Evolutionary conservation across 2,888 invertebrate genomes (phyloP), one percentile per base, ranked within the genome.

Genomic region (Hybos culiciformis): DNA sequence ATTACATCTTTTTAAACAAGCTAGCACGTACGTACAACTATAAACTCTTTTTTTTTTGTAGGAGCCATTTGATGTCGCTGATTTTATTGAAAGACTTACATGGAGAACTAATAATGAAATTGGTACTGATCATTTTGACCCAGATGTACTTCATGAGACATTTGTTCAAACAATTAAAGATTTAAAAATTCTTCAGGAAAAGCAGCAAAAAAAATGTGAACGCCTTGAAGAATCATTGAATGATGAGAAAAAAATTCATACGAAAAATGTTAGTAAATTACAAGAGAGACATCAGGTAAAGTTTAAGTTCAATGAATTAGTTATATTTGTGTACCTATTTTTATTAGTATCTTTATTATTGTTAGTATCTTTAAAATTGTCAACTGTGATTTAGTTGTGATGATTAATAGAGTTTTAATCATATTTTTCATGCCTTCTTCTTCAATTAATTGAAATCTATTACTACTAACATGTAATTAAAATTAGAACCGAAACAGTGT

Each of bases 11-110:
- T n/a, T n/a, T n/a, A n/a, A n/a, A n/a, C n/a, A n/a, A n/a, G n/a
- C n/a, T n/a, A n/a, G n/a, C 8, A 42, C 12, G 19, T 4, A 21
- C n/a, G 11, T 20, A n/a, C 21, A 37, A 15, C 2, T 32, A 9
- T 23, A 7, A 24, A n/a, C 32, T 23, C 21, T 40, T 12, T 14
- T 14, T 8, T 17, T n/a, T 14, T 64, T 67, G 43, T 55, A 97
- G 91, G 94, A 94, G 60, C 91, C 94, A 0, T 97, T 96, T 62
- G 91, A 94, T 70, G 83, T 93, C 11, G 90, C 92, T 58, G 96
- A 96, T 62, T 97, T 97, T 70, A 93, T 98, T 2, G 97, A 98
- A 63, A 75, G 94, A 43, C 72, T 97, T 58, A 96, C 96, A 31
- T 91, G 96, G 81, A 76, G 93, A 53, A 88, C 92, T 39, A 87